These are phyloP conservation scores for Ranitomeya imitator DNA, from an alignment of 2,113 vertebrate species.

Conservation along the genomic window DNA sequence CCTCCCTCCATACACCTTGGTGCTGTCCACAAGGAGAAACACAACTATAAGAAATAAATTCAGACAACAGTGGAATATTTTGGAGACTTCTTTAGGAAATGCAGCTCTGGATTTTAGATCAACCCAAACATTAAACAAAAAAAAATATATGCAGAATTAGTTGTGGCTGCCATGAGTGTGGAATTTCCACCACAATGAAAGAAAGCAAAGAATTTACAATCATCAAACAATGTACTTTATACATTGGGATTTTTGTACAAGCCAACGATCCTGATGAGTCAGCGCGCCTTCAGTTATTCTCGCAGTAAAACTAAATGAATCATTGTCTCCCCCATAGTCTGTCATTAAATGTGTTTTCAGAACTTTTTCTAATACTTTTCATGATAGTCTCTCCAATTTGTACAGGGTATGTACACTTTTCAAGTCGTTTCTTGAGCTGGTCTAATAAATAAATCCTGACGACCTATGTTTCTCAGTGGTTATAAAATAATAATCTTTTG, in stretches of 20 bases:
- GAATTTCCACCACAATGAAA: constrained; percentile 19
- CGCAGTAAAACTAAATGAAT: not conserved
- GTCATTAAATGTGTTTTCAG: not conserved
- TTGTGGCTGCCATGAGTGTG: not conserved
- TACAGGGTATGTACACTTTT: not conserved
- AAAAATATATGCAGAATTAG: not conserved
- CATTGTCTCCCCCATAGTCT: not conserved
- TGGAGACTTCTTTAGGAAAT: not conserved
- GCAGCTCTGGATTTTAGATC: not conserved
- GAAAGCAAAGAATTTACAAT: not conserved
- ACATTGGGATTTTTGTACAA: not conserved
- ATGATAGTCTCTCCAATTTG: not conserved
- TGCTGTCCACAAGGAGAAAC: too few species aligned
- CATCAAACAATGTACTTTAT: not conserved
- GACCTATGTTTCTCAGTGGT: too few species aligned
- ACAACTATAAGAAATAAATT: too few species aligned
- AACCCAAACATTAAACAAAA: not conserved
- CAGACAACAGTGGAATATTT: not conserved
- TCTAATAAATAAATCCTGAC: not conserved
- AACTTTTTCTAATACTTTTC: not conserved
- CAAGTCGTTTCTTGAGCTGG: not conserved
- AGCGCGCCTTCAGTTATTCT: not conserved
- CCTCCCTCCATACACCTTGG: too few species aligned
- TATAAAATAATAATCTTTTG: too few species aligned
- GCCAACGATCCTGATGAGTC: not conserved